Percentiles rank a stretch among this genome's conserved stretches.
Evolutionary conservation across 2,113 vertebrate species (phyloP).

Genomic region (Vanacampus margaritifer): DNA sequence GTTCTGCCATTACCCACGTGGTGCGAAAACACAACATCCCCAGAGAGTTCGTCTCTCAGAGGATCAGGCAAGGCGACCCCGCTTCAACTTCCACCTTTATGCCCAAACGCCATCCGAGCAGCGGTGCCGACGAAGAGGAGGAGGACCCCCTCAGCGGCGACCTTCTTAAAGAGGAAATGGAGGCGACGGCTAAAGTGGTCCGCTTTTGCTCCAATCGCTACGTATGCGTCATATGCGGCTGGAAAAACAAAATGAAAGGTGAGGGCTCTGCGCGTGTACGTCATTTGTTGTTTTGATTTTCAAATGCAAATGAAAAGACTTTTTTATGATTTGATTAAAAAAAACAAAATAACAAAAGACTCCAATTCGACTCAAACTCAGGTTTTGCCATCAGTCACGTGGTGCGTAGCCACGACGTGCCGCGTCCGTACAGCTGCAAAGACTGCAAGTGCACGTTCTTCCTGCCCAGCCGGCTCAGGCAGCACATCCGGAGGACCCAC

Average conservation of each 20-base stretch:
- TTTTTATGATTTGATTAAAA: too few relatives aligned
- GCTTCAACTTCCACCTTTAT: not conserved
- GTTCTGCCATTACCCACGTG: conserved; percentile 34
- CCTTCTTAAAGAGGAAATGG: conserved; percentile 48
- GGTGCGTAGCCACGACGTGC: conserved; percentile 45
- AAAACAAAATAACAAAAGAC: too few relatives aligned
- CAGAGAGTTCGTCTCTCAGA: conserved; percentile 27
- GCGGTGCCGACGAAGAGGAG: conserved; percentile 30
- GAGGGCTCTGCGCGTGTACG: not conserved
- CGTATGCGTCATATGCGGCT: conserved; percentile 56
- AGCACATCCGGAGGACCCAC: conserved; percentile 43
- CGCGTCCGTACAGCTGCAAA: conserved; percentile 41
- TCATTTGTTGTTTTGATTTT: too few relatives aligned
- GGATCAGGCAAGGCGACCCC: conserved; percentile 7
- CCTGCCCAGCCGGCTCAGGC: conserved; percentile 56
- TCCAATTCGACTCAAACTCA: too few relatives aligned
- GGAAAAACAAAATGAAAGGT: conserved; percentile 57
- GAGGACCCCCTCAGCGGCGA: conserved; percentile 28
- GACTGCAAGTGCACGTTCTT: conserved; percentile 49
- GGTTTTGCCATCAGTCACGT: conserved; percentile 60
- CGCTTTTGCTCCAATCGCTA: conserved; percentile 40
- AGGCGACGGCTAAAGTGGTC: conserved; percentile 41
- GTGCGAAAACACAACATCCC: conserved; percentile 53
- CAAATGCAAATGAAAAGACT: too few relatives aligned
- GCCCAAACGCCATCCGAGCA: not conserved